Evolutionary conservation across 2,888 invertebrate species (phyloP), one percentile per base, ranked within the genome.

Genomic region (Odontomyia ornata): DNA sequence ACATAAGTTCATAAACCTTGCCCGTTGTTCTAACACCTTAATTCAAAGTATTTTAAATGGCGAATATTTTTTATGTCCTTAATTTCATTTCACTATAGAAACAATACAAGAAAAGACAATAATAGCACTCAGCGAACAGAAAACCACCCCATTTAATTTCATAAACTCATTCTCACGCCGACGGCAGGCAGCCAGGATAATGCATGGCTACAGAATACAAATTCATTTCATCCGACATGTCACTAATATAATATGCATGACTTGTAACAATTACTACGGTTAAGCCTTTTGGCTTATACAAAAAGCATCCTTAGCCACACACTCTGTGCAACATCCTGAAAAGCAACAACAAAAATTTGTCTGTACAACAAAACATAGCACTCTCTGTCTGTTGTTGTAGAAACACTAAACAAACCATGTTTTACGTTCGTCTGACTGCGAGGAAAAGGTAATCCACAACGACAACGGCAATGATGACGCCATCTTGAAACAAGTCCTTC

Each of bases 261-360:
- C 69, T 69, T 69, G 69, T 69, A 69, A 69, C 69, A 69, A 69
- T 69, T 47, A 69, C 69, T 46, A 46, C n/a, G 69, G 69, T 69
- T 69, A 69, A 69, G 69, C 47, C 47, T 18, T n/a, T 36, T 7
- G 30, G 69, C 47, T 69, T 52, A 52, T 52, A 52, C 18, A 52
- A 13, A 52, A 52, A 36, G 36, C 36, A 5, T 36, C 36, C n/a
- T n/a, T 5, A 36, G 36, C 36, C 36, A 36, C 36, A 52, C 52
- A 18, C 52, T 52, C 15, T 4, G 13, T n/a, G 52, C 52, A 18
- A 52, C 15, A 52, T 52, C 5, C 15, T 52, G 5, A 4, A 52
- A 4, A 18, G 15, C 52, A 52, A 52, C 52, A 52, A 15, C 52
- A 52, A 13, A 43, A 7, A 43, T 13, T 43, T n/a, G n/a, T n/a